Evolutionary conservation across 2,797 vertebrate genomes (phyloP).

Genomic region (Anguilla anguilla): DNA sequence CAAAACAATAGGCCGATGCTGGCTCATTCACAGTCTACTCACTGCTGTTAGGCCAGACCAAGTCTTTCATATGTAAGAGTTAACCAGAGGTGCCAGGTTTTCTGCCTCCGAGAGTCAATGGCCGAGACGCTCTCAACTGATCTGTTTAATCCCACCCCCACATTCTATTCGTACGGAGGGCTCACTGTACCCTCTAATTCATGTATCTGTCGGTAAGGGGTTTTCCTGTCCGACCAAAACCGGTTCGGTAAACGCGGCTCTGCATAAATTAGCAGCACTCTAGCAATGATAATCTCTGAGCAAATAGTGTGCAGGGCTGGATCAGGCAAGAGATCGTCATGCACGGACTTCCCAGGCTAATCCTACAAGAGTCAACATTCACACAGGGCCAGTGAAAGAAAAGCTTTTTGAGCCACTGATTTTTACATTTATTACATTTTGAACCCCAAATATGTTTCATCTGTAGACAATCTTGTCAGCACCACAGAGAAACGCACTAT

Average conservation of each 20-base stretch:
- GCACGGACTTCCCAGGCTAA: neutral
- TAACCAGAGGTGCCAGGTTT: conserved; percentile 32
- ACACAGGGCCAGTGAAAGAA: neutral
- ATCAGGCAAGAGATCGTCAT: neutral
- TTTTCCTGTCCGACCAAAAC: conserved; percentile 41
- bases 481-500: neutral
- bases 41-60: conserved; percentile 38
- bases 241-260: neutral
- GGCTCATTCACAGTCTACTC: conserved; percentile 42
- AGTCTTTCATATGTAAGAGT: conserved; percentile 59
- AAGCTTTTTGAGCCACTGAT: conserved; percentile 38
- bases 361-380: neutral
- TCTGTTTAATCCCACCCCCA: conserved; percentile 29
- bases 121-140: conserved; percentile 46
- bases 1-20: neutral
- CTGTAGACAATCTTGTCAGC: neutral
- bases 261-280: neutral
- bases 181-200: neutral
- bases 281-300: neutral
- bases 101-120: conserved; percentile 41
- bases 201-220: conserved; percentile 32
- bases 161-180: conserved; percentile 30
- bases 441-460: conserved; percentile 34
- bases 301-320: neutral
- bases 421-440: conserved; percentile 46